These are phyloP conservation scores for Maniola jurtina DNA, from an alignment of 1,140 invertebrate species.

Conservation along the genomic window DNA sequence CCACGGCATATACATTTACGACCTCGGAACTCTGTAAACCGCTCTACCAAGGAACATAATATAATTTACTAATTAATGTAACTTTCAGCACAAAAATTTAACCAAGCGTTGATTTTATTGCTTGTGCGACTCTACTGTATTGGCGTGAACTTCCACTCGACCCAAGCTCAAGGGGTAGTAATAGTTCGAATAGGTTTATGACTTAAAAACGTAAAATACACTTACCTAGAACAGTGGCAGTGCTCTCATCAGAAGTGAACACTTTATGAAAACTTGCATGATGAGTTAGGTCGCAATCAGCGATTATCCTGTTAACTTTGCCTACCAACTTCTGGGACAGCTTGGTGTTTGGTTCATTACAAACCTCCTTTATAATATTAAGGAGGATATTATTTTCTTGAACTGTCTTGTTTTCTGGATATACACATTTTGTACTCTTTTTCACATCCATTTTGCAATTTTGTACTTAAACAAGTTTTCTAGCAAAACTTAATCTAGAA, in stretches of 20 bases:
- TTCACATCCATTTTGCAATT: constrained; percentile 45
- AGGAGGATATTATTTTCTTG: constrained; percentile 62
- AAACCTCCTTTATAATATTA: constrained; percentile 62
- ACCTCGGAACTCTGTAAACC: too few relatives aligned
- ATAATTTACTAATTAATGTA: too few relatives aligned
- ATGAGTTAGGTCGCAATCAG: constrained; percentile 59
- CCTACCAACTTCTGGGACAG: constrained; percentile 51
- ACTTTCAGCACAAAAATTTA: too few relatives aligned
- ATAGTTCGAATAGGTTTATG: too few relatives aligned
- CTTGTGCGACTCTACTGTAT: too few relatives aligned
- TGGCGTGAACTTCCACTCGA: too few relatives aligned
- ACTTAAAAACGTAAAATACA: neutral
- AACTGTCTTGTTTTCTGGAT: constrained; percentile 39
- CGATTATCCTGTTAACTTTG: constrained; percentile 68
- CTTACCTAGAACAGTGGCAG: constrained; percentile 61
- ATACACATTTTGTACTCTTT: constrained; percentile 44
- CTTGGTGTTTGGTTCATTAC: constrained; percentile 44
- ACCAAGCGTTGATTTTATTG: too few relatives aligned
- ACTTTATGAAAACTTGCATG: constrained; percentile 67
- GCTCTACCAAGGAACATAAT: too few relatives aligned
- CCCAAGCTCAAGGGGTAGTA: too few relatives aligned
- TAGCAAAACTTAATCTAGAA: neutral
- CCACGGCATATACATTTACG: too few relatives aligned
- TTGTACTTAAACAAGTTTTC: neutral
- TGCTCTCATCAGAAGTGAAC: constrained; percentile 62